These are phyloP conservation scores for Cisticola juncidis DNA, from an alignment of 2,113 vertebrate species.

Conservation along the genomic window DNA sequence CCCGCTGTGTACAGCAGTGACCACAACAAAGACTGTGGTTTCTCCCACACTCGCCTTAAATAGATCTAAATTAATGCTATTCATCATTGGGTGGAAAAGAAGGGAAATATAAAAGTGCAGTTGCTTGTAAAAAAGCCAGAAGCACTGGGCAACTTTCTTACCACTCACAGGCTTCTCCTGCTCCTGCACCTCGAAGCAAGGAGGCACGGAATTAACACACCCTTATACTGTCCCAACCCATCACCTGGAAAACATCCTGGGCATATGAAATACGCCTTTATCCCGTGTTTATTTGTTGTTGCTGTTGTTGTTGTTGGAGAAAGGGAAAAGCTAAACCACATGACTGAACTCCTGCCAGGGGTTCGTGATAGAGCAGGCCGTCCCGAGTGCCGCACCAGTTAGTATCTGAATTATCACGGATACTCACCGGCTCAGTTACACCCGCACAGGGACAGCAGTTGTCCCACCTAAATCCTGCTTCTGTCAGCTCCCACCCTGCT, in stretches of 20 bases:
- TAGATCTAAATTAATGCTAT: conserved; percentile 91
- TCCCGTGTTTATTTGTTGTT: conserved; percentile 48
- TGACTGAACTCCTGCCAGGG: conserved; percentile 64
- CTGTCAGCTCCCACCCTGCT: conserved; percentile 45
- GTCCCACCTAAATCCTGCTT: conserved; percentile 67
- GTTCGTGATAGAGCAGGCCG: conserved; percentile 55
- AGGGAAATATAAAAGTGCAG: conserved; percentile 79
- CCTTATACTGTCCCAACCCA: not conserved
- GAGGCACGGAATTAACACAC: not conserved
- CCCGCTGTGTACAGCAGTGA: conserved; percentile 87
- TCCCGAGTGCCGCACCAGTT: conserved; percentile 52
- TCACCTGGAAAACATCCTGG: conserved; percentile 64
- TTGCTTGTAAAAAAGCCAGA: conserved; percentile 71
- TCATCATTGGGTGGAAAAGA: conserved; percentile 83
- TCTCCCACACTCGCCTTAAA: conserved; percentile 87
- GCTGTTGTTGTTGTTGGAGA: conserved; percentile 58
- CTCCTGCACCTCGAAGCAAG: not conserved
- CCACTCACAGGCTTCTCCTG: conserved; percentile 16
- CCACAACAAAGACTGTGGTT: conserved; percentile 96
- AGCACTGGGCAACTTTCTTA: conserved; percentile 72
- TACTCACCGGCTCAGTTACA: conserved; percentile 62
- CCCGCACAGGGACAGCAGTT: conserved; percentile 27
- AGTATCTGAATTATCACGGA: conserved; percentile 61
- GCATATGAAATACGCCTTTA: conserved; percentile 7
- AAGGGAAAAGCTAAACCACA: conserved; percentile 63